These are phyloP conservation scores for Drosophila navojoa DNA, from an alignment of 1,140 invertebrate species.

Conservation along the genomic window DNA sequence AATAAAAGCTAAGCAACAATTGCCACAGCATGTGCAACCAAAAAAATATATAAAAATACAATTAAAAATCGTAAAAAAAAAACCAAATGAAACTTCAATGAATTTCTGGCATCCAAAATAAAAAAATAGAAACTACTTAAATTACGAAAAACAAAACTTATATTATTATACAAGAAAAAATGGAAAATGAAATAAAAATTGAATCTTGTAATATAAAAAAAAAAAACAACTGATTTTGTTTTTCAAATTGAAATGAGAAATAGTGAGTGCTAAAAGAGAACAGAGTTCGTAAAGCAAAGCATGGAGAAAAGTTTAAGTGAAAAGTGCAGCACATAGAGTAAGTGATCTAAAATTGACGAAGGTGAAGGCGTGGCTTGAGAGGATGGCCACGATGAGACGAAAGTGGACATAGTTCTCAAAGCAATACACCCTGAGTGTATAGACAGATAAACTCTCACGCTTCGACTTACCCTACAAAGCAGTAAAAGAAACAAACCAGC, in stretches of 20 bases:
- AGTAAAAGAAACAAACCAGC: background rate
- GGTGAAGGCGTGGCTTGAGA: too few species aligned
- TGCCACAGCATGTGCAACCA: constrained; percentile 65
- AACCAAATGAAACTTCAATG: constrained; percentile 58
- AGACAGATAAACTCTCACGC: too few species aligned
- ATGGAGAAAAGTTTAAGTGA: too few species aligned
- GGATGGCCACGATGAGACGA: too few species aligned
- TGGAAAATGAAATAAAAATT: constrained; percentile 83
- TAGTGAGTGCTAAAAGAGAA: too few species aligned
- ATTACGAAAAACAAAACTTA: constrained; percentile 61
- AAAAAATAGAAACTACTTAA: constrained; percentile 76
- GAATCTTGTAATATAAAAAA: constrained; percentile 83
- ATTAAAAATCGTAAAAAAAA: constrained; percentile 22
- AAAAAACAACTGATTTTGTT: background rate
- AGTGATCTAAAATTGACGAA: too few species aligned
- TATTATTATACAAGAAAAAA: constrained; percentile 84
- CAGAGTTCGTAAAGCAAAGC: too few species aligned
- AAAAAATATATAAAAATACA: constrained; percentile 58
- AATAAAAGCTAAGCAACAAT: constrained; percentile 47
- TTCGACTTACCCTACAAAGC: background rate
- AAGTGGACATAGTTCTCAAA: too few species aligned
- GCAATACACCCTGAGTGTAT: too few species aligned
- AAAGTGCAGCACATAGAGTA: too few species aligned
- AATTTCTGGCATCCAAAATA: constrained; percentile 72
- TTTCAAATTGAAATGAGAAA: background rate